These are phyloP conservation scores for Chalcis sispes DNA, from an alignment of 2,888 invertebrate genomes.

Conservation along the genomic window DNA sequence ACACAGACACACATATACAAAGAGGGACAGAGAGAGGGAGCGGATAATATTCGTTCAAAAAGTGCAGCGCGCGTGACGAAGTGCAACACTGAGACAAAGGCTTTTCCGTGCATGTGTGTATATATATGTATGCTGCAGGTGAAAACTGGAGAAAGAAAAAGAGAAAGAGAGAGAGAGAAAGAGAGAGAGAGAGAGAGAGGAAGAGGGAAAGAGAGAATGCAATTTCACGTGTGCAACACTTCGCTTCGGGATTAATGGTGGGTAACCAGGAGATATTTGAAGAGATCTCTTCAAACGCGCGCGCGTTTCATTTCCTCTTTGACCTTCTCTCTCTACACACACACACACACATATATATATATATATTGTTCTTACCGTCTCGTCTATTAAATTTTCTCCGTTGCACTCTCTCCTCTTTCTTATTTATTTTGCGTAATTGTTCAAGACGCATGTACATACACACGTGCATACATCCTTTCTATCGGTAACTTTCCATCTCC, in stretches of 20 bases:
- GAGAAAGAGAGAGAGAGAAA: conserved; percentile 33
- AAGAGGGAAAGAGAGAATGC: conserved; percentile 50
- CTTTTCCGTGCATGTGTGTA: neutral
- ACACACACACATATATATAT: too few relatives aligned
- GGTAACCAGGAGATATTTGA: conserved; percentile 52
- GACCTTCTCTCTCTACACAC: too few relatives aligned
- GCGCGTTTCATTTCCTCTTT: too few relatives aligned
- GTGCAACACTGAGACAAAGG: too few relatives aligned
- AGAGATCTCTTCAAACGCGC: conserved; percentile 50
- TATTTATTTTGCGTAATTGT: too few relatives aligned
- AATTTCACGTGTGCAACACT: conserved; percentile 47
- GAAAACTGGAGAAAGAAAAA: conserved; percentile 19
- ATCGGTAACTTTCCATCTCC: too few relatives aligned
- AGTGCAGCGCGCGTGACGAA: neutral
- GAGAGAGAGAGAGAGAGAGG: conserved; percentile 25
- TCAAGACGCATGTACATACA: neutral
- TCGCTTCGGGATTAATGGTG: conserved; percentile 51
- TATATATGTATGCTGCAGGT: conserved; percentile 33
- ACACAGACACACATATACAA: too few relatives aligned
- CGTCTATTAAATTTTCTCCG: too few relatives aligned
- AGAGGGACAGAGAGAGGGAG: too few relatives aligned
- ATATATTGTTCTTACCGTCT: neutral
- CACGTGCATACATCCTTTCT: neutral
- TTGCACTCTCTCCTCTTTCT: neutral
- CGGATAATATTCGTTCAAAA: too few relatives aligned